These are phyloP conservation scores for Nematostella vectensis DNA, from an alignment of 92 coral and sea anemone species.

Conservation along the genomic window DNA sequence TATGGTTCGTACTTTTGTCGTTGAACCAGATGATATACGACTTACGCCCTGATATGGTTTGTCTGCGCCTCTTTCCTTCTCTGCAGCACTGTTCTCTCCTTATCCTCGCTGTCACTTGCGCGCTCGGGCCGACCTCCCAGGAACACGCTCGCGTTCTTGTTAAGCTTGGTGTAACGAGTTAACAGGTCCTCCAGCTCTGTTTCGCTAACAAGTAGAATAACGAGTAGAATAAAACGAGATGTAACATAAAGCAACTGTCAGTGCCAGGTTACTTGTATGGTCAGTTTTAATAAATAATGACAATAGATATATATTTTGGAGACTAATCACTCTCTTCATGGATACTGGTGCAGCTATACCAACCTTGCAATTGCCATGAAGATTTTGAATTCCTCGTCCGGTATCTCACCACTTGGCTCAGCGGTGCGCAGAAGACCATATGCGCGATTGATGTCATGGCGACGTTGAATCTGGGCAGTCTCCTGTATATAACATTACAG, in stretches of 20 bases:
- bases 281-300: too few species aligned
- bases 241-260: too few species aligned
- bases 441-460: conserved; percentile 55
- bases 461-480: conserved; percentile 74
- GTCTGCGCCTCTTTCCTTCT: conserved; percentile 42
- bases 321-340: too few species aligned
- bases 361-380: conserved; percentile 95
- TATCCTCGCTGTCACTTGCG: conserved; percentile 21
- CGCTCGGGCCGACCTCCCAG: conserved; percentile 74
- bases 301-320: too few species aligned
- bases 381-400: conserved; percentile 86
- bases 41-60: conserved; percentile 2
- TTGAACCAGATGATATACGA: too few species aligned
- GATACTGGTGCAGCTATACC: background rate
- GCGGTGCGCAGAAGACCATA: conserved; percentile 49
- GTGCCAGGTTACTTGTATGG: too few species aligned
- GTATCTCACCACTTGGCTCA: conserved; percentile 41
- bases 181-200: conserved; percentile 86
- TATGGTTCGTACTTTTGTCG: too few species aligned
- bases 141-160: conserved; percentile 90
- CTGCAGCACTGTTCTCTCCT: conserved; percentile 30
- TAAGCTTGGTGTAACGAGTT: conserved; percentile 77
- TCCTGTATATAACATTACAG: too few species aligned
- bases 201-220: conserved; percentile 70
- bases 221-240: too few species aligned